Evolutionary conservation across 2,888 invertebrate species (phyloP).

Genomic region (Stenotaenia linearis): DNA sequence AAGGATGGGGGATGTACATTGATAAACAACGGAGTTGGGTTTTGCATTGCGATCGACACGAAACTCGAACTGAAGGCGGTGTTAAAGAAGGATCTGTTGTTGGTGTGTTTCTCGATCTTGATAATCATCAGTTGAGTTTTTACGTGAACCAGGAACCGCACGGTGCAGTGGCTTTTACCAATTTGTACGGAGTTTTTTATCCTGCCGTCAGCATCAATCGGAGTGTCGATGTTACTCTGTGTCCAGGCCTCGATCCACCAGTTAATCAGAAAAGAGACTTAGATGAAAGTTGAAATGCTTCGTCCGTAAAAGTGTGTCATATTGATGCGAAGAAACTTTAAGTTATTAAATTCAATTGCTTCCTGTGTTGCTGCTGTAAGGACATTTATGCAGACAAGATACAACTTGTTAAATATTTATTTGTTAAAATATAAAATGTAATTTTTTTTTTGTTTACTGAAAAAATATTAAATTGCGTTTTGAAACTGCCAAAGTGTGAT

Average conservation of each 20-base stretch:
- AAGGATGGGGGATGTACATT: conserved; percentile 97
- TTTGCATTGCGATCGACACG: conserved; percentile 90
- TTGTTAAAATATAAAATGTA: too few species aligned
- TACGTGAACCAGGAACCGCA: conserved; percentile 88
- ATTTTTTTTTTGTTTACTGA: too few species aligned
- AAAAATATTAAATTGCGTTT: too few species aligned
- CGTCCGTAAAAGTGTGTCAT: background rate
- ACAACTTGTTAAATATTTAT: too few species aligned
- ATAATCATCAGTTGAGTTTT: conserved; percentile 81
- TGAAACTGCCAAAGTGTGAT: too few species aligned
- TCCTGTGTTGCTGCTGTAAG: too few species aligned
- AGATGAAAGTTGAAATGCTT: conserved; percentile 65
- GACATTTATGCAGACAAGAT: too few species aligned
- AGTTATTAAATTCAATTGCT: too few species aligned
- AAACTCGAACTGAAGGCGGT: conserved; percentile 84
- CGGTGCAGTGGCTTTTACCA: conserved; percentile 85
- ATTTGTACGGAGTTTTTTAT: conserved; percentile 91
- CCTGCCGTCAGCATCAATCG: conserved; percentile 97
- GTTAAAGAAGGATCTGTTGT: conserved; percentile 76
- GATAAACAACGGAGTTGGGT: conserved; percentile 95
- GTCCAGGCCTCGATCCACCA: conserved; percentile 87
- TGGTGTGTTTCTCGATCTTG: conserved; percentile 86
- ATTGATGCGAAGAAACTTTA: background rate
- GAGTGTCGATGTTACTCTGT: conserved; percentile 86
- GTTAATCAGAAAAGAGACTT: conserved; percentile 38